Evolutionary conservation across 2,797 vertebrate species (phyloP).

Genomic region (Xyrichtys novacula): DNA sequence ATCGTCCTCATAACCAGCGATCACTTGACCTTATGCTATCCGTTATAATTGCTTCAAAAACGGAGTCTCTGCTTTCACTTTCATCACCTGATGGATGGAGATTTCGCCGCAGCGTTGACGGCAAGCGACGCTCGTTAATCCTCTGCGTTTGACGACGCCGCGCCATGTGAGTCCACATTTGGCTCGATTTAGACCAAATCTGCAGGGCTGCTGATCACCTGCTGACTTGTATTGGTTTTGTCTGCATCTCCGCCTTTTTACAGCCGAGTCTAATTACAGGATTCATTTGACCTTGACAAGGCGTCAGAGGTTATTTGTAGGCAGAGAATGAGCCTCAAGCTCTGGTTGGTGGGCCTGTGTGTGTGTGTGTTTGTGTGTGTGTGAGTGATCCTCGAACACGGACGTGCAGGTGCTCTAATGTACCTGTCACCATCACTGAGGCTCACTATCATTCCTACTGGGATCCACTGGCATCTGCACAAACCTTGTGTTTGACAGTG

Average conservation of each 20-base stretch:
- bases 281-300: constrained; percentile 76
- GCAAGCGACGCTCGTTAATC: constrained; percentile 35
- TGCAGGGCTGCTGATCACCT: constrained; percentile 1
- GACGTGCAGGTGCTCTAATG: constrained; percentile 44
- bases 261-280: background rate
- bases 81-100: constrained; percentile 47
- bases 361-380: constrained; percentile 10
- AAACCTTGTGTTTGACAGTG: background rate
- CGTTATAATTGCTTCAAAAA: background rate
- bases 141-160: constrained; percentile 31
- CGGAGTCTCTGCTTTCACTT: constrained; percentile 15
- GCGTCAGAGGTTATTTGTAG: constrained; percentile 61
- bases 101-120: constrained; percentile 41
- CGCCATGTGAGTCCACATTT: constrained; percentile 31
- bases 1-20: background rate
- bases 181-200: background rate
- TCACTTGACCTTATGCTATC: background rate
- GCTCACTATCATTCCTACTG: constrained; percentile 2
- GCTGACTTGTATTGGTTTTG: background rate
- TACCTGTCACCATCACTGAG: constrained; percentile 32
- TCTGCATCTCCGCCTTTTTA: constrained; percentile 4
- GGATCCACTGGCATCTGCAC: background rate
- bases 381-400: constrained; percentile 11
- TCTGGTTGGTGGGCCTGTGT: constrained; percentile 24
- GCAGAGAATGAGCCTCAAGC: constrained; percentile 20